These are phyloP conservation scores for Druon quercuslanigerum DNA, from an alignment of 1,140 invertebrate species.

Conservation along the genomic window DNA sequence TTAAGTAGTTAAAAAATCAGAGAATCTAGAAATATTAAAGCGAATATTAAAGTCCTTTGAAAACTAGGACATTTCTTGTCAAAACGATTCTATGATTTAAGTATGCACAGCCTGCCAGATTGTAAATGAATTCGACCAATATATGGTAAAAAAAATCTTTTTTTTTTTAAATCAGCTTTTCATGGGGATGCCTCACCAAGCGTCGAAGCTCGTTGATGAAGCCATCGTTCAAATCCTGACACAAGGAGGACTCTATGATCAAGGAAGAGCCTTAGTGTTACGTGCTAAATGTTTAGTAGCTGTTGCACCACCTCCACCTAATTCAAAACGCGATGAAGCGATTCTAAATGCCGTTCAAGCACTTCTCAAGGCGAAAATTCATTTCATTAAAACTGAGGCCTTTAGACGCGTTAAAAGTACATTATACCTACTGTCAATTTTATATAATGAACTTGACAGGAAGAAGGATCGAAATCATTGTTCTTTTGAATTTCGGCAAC, in stretches of 20 bases:
- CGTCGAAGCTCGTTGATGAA: constrained; percentile 82
- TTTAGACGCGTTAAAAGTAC: constrained; percentile 84
- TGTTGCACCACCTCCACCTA: constrained; percentile 70
- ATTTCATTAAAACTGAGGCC: constrained; percentile 85
- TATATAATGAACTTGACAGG: constrained; percentile 82
- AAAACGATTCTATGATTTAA: no score
- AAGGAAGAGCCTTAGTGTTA: constrained; percentile 80
- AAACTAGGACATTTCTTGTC: no score
- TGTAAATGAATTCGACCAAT: no score
- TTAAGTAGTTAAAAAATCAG: no score
- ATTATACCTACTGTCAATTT: constrained; percentile 78
- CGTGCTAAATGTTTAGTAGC: constrained; percentile 84
- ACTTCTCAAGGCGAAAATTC: constrained; percentile 80
- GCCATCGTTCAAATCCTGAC: constrained; percentile 84
- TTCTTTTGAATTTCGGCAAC: constrained; percentile 82
- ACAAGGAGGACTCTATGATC: constrained; percentile 88
- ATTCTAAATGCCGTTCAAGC: constrained; percentile 80
- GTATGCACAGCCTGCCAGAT: no score
- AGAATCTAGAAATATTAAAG: no score
- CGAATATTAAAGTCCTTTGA: no score
- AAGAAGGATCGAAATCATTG: constrained; percentile 82
- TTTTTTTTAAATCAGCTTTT: constrained; percentile 76
- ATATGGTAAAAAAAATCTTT: not conserved
- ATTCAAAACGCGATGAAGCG: constrained; percentile 75
- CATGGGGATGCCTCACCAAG: constrained; percentile 85